These are phyloP conservation scores for Dasyurus viverrinus DNA, from an alignment of 2,113 vertebrate genomes.

Conservation along the genomic window DNA sequence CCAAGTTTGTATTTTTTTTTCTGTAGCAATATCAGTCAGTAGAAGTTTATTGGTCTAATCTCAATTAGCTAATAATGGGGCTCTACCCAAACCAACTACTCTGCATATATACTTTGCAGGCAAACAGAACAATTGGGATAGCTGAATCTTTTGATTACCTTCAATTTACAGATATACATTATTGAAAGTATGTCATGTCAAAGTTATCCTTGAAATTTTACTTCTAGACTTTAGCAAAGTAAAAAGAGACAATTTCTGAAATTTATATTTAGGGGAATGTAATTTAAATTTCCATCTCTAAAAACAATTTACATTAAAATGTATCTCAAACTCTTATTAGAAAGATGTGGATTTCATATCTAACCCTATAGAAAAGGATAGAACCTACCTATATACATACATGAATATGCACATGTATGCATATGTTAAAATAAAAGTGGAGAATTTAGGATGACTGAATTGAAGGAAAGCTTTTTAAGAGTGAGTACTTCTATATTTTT, in stretches of 20 bases:
- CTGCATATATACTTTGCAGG: neutral
- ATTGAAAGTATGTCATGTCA: neutral
- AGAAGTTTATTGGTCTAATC: neutral
- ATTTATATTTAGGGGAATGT: neutral
- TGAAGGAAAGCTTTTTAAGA: neutral
- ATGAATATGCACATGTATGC: no score
- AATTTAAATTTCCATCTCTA: neutral
- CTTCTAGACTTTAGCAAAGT: slow-evolving; percentile 36
- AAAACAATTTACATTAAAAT: neutral
- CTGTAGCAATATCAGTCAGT: neutral
- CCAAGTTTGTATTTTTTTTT: neutral
- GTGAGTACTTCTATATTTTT: neutral
- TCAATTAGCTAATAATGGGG: neutral
- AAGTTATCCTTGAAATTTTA: neutral
- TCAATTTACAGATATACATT: neutral
- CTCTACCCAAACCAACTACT: neutral
- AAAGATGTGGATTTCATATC: neutral
- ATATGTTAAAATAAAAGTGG: neutral
- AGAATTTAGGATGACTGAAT: neutral
- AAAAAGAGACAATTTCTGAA: neutral
- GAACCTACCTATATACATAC: neutral
- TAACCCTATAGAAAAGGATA: neutral
- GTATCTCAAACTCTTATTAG: neutral
- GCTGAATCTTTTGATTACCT: neutral
- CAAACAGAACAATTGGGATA: neutral